A percentile compares a stretch with the other conserved stretches of the same genome.
Evolutionary conservation across 2,797 vertebrate species (phyloP).

Genomic region (Atherinosoma microstoma): DNA sequence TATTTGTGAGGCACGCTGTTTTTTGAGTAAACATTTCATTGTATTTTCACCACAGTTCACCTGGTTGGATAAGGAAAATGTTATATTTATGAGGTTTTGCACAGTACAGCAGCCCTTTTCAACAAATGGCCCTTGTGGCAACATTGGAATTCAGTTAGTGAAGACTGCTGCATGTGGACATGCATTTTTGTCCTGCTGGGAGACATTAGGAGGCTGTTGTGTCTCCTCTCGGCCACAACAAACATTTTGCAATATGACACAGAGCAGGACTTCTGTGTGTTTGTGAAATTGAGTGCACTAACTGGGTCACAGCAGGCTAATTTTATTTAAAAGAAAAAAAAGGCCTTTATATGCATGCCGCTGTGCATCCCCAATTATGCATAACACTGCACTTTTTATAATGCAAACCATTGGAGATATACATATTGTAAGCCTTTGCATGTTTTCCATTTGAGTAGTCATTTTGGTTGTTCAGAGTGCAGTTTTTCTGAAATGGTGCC

Average conservation of each 20-base stretch:
- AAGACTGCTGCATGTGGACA: constrained; percentile 61
- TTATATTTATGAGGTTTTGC: constrained; percentile 76
- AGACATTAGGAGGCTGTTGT: constrained; percentile 53
- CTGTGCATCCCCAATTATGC: constrained; percentile 56
- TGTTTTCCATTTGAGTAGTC: constrained; percentile 61
- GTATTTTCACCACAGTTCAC: constrained; percentile 64
- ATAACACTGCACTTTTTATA: constrained; percentile 47
- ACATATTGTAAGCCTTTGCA: constrained; percentile 58
- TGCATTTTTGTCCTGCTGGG: constrained; percentile 56
- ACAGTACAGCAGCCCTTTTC: constrained; percentile 59
- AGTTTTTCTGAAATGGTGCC: constrained; percentile 29
- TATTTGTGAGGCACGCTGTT: constrained; percentile 40
- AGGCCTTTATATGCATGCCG: constrained; percentile 53
- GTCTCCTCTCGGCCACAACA: constrained; percentile 58
- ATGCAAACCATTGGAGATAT: constrained; percentile 44
- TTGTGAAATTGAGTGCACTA: constrained; percentile 70
- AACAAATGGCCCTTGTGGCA: constrained; percentile 69
- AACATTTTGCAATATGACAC: constrained; percentile 70
- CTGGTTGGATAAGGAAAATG: constrained; percentile 68
- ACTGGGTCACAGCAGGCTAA: constrained; percentile 60
- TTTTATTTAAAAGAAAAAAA: constrained; percentile 34
- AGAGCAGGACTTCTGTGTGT: constrained; percentile 65
- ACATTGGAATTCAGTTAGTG: constrained; percentile 64
- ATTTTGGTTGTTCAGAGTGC: constrained; percentile 30
- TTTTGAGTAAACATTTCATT: constrained; percentile 59